A percentile compares a stretch with the other conserved stretches of the same genome.
These are phyloP conservation scores for Eupeodes corollae DNA, from an alignment of 1,140 invertebrate genomes.

Conservation along the genomic window DNA sequence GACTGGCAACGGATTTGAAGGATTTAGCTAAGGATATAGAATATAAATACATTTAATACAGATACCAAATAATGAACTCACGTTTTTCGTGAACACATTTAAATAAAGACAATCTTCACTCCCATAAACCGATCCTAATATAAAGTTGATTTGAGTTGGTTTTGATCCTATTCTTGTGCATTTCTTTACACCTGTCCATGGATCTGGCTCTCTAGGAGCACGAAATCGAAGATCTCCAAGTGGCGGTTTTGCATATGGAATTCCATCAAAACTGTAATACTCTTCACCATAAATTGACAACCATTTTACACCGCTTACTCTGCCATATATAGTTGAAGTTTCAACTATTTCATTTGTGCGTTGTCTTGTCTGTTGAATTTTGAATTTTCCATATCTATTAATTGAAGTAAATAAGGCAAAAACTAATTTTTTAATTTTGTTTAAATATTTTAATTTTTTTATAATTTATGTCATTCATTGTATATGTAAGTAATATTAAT, in stretches of 20 bases:
- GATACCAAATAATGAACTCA: slow-evolving; percentile 43
- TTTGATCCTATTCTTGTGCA: slow-evolving; percentile 35
- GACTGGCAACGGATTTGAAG: slow-evolving; percentile 22
- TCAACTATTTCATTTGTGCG: slow-evolving; percentile 32
- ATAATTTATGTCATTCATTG: no score
- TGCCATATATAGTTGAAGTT: slow-evolving; percentile 23
- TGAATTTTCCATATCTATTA: slow-evolving; percentile 34
- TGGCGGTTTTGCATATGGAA: slow-evolving; percentile 48
- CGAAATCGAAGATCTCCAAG: slow-evolving; percentile 41
- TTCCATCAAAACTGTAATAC: slow-evolving; percentile 41
- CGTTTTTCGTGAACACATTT: slow-evolving; percentile 55
- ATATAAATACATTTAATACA: no score
- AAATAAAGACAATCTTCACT: slow-evolving; percentile 60
- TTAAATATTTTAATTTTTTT: no score
- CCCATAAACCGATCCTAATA: slow-evolving; percentile 33
- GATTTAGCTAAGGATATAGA: slow-evolving; percentile 26
- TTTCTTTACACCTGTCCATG: slow-evolving; percentile 23
- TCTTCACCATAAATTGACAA: slow-evolving; percentile 24
- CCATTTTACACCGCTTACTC: slow-evolving; percentile 31
- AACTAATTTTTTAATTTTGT: no score
- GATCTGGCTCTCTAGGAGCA: slow-evolving; percentile 40
- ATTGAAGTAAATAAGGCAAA: no score
- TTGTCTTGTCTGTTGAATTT: slow-evolving; percentile 29
- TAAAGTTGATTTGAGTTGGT: slow-evolving; percentile 35
- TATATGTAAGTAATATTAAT: no score